These are phyloP conservation scores for Leptinotarsa peninsularis DNA, from an alignment of 2,888 invertebrate species.

Conservation along the genomic window DNA sequence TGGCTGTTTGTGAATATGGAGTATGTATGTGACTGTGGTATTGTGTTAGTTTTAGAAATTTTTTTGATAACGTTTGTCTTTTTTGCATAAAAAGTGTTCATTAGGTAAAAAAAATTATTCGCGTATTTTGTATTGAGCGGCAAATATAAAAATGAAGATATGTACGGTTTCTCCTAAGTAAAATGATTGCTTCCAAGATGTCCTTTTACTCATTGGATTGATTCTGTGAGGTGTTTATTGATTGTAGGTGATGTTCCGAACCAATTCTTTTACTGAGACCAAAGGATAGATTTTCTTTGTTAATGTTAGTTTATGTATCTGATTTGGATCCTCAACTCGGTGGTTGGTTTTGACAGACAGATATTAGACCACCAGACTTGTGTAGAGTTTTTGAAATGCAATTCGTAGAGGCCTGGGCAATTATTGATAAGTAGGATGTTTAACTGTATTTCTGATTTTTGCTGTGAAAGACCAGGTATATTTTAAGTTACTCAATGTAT, in stretches of 20 bases:
- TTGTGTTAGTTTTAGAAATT: conserved; percentile 61
- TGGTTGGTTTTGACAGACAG: conserved; percentile 35
- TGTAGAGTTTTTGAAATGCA: conserved; percentile 53
- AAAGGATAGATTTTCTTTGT: conserved; percentile 18
- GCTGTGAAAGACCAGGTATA: conserved; percentile 64
- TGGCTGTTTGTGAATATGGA: conserved; percentile 48
- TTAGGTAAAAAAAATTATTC: conserved; percentile 46
- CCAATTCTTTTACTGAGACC: conserved; percentile 16
- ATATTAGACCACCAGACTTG: conserved; percentile 27
- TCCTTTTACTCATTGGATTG: conserved; percentile 8
- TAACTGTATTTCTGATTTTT: conserved; percentile 61
- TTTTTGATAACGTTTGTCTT: conserved; percentile 52
- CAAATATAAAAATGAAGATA: conserved; percentile 26
- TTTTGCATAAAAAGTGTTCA: conserved; percentile 55
- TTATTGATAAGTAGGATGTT: conserved; percentile 60
- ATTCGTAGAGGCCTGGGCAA: conserved; percentile 62
- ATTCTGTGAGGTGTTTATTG: conserved; percentile 10
- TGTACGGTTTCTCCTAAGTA: conserved; percentile 19
- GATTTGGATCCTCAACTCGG: conserved; percentile 36
- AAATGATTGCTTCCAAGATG: conserved; percentile 20
- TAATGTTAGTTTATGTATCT: conserved; percentile 36
- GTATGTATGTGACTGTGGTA: conserved; percentile 59
- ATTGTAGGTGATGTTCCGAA: conserved; percentile 11
- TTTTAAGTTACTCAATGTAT: conserved; percentile 66
- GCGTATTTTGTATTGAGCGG: conserved; percentile 40